Evolutionary conservation across 2,113 vertebrate genomes (phyloP).

Genomic region (Elachura formosa): DNA sequence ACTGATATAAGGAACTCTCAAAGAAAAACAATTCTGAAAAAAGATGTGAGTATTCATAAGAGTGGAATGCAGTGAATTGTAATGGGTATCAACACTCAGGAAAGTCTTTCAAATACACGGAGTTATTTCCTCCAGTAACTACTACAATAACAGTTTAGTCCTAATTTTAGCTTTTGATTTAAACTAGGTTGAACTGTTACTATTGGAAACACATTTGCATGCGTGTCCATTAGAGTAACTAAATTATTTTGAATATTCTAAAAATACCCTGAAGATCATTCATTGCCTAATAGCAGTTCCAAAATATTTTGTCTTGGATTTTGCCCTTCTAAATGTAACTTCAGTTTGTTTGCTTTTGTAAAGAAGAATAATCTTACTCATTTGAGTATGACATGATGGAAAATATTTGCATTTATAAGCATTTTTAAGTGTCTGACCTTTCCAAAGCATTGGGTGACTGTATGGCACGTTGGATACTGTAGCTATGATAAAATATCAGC

Average conservation of each 20-base stretch:
- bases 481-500: not conserved
- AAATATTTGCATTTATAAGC: not conserved
- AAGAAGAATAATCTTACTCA: not conserved
- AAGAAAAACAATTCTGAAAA: not conserved
- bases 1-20: not conserved
- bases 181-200: not conserved
- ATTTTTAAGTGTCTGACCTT: not conserved
- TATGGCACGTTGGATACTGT: not conserved
- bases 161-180: not conserved
- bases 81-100: not conserved
- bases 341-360: not conserved
- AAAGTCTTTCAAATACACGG: not conserved
- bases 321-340: not conserved
- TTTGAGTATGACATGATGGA: not conserved
- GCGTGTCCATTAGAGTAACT: not conserved
- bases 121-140: not conserved
- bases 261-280: not conserved
- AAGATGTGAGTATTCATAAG: not conserved
- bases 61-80: not conserved
- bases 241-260: not conserved
- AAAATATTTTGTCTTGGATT: slow-evolving; percentile 29
- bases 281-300: slow-evolving; percentile 4
- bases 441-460: not conserved
- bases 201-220: not conserved
- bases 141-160: not conserved